Evolutionary conservation across 1,140 invertebrate genomes (phyloP), one percentile per base, ranked within the genome.

Genomic region (Temnothorax nylanderi): DNA sequence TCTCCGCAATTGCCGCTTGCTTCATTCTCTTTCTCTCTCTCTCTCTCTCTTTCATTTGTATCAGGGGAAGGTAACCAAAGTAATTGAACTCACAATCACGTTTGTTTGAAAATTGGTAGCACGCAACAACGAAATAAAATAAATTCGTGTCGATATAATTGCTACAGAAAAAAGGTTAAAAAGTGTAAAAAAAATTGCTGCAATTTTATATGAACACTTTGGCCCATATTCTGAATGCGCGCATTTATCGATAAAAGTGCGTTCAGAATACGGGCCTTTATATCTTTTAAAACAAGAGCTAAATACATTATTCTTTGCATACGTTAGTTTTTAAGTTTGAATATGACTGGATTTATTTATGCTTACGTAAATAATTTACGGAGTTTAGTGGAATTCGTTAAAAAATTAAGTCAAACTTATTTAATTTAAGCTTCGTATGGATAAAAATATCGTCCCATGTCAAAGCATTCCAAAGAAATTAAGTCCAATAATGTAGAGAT

Each of bases 381-480:
- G 41, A 60, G 56, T 4, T 58, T 5, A 16, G 21, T 1, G 7
- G 11, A 44, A 6, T 62, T 34, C 1, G 21, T 69, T 47, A 21
- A 64, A 77, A 65, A 49, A 49, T 54, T 26, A 51, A 51, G 8
- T 37, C n/a, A 26, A 6, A 41, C 8, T 26, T 54, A 16, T 65
- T 5, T 41, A 51, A 69, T 0, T 21, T 11, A 10, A 13, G 41
- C 8, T 58, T 54, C 0, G 47, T 21, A 21, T 16, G 4, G 2
- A 69, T 34, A 32, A 69, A 80, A 80, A 81, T 69, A 54, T 7
- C 10, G 7, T 18, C 6, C 62, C 44, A 54, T 32, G n/a, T 69
- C 77, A 69, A 81, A 81, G 47, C 34, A 34, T 82, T 60, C 18
- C 51, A 34, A 34, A 60, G 26, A 72, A 82, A 34, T 58, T 72